phyloP scores from a whole-genome alignment of 1,140 invertebrate species.

The Tetragonula clypearis region DNA sequence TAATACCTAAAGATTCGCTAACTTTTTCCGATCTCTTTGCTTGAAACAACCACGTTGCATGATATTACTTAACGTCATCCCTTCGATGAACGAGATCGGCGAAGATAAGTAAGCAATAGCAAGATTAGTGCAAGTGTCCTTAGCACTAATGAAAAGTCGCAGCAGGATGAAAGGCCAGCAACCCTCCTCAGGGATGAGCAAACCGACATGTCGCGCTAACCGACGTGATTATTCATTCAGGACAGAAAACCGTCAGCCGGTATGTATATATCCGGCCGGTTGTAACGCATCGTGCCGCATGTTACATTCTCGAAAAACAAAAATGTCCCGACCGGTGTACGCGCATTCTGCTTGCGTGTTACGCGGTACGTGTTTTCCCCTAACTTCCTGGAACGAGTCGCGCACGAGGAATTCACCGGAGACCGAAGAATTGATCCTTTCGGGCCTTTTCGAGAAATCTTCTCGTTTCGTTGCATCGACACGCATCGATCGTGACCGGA shows the following conservation, averaged over 20 bases:
- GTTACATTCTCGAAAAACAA: slow-evolving; percentile 54
- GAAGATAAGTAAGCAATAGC: not conserved
- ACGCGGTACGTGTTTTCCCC: slow-evolving; percentile 29
- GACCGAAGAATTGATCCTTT: slow-evolving; percentile 18
- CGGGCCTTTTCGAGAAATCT: not conserved
- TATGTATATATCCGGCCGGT: slow-evolving; percentile 62
- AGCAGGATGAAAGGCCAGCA: not conserved
- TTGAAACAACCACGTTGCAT: not conserved
- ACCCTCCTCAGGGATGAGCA: not conserved
- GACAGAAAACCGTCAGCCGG: slow-evolving; percentile 53
- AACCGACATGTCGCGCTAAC: slow-evolving; percentile 44
- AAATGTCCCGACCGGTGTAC: slow-evolving; percentile 55
- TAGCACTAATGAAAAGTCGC: not conserved
- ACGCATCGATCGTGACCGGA: not conserved
- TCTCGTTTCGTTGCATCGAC: not conserved
- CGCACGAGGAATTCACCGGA: not conserved
- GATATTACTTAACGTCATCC: not conserved
- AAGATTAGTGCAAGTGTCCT: not conserved
- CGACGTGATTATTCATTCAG: slow-evolving; percentile 68
- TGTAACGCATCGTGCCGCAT: slow-evolving; percentile 62
- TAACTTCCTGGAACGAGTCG: slow-evolving; percentile 16
- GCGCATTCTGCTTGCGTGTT: slow-evolving; percentile 55
- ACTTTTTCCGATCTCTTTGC: no score
- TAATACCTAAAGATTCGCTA: no score
- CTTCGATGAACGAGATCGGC: not conserved